Evolutionary conservation across 92 coral and sea anemone genomes (phyloP), one percentile per base, ranked within the genome.

Genomic region (Ricordea florida): DNA sequence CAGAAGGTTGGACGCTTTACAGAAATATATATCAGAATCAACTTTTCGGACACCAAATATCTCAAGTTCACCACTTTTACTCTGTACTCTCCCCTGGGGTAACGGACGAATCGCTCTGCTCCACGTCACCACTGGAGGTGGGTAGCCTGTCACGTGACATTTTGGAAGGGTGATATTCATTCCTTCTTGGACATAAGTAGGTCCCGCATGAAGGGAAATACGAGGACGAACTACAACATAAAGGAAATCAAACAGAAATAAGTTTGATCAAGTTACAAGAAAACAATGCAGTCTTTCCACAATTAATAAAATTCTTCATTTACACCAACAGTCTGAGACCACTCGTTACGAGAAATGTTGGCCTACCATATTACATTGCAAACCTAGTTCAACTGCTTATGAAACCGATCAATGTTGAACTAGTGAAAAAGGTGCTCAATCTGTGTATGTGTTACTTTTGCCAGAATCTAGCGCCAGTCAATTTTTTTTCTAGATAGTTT

Each of bases 101-200:
- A 83, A 44, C 55, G 48, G 73, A 35, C 76, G 62, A 41, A 82
- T 74, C 9, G 82, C 48, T 61, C 67, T 87, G 26, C 84, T 72
- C 92, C 92, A 87, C 76, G 78, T 60, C 43, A 87, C 56, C 22
- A 58, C 59, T 28, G 92, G 92, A 18, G 43, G 25, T 5, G 92
- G 92, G 14, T 21, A 32, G 3, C 85, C 92, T 51, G 84, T 81
- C 77, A 76, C 92, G 60, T 49, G 85, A 57, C 92, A 87, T 23
- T 34, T 42, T 22, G 92, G 92, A 40, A 87, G 46, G 15, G 69
- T 76, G 52, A 76, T 68, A 60, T 76, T 59, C 15, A 59, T 55
- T 14, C 84, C 85, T 69, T 62, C 80, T 35, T 60, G 46, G 32
- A 35, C 61, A 24, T 74, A 43, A 13, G 76, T 45, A 35, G 80